Conservation (phyloP, 2,113 vertebrate species). For the Mus spicilegus region DNA sequence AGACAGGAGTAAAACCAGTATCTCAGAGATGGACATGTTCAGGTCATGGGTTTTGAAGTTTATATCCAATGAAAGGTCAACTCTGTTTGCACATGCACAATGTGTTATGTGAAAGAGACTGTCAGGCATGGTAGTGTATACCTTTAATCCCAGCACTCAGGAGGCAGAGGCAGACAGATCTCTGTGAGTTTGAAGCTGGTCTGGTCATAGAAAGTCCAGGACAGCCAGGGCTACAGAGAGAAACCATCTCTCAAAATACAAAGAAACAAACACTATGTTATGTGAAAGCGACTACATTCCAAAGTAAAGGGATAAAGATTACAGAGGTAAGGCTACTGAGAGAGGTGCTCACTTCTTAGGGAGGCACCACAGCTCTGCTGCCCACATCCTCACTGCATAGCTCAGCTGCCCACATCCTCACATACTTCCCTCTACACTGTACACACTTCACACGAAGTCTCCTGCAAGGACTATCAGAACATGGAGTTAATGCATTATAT, state of each 20-base stretch:
- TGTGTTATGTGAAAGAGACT: neutral
- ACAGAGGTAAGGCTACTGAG: conserved; percentile 40
- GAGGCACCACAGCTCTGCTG: neutral
- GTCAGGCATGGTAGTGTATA: too few species aligned
- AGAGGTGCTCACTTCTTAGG: conserved; percentile 5
- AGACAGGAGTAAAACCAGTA: neutral
- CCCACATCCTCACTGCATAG: neutral
- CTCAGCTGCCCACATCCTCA: too few species aligned
- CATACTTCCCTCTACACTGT: neutral
- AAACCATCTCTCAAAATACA: too few species aligned
- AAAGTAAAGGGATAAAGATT: conserved; percentile 31
- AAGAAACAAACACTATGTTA: neutral
- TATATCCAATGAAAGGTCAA: conserved; percentile 12
- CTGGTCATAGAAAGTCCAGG: too few species aligned
- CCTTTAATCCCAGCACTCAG: too few species aligned
- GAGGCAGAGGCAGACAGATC: too few species aligned
- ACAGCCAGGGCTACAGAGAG: too few species aligned
- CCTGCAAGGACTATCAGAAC: neutral
- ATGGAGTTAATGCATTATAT: conserved; percentile 18
- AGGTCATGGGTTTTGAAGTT: conserved; percentile 14
- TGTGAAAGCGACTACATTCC: neutral
- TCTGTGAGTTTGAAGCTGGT: too few species aligned
- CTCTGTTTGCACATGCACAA: neutral
- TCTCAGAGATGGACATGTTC: neutral
- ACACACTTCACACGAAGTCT: neutral